Evolutionary conservation across 2,888 invertebrate genomes (phyloP).

Genomic region (Ceramica pisi): DNA sequence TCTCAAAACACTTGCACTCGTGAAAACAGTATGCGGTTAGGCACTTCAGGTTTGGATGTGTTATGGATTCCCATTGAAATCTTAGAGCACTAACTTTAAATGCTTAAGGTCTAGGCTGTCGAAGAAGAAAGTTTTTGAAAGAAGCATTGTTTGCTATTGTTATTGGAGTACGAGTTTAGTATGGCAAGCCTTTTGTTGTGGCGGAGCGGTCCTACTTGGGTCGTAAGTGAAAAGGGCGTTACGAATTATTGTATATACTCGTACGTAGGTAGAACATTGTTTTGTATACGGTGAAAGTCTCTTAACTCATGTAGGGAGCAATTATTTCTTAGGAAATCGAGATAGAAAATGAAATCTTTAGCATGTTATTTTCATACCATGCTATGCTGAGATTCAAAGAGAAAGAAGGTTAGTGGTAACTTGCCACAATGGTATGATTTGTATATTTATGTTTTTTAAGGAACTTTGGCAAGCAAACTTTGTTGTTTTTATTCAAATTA

Average conservation of each 20-base stretch:
- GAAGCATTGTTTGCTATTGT: conserved; percentile 31
- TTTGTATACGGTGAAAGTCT: conserved; percentile 16
- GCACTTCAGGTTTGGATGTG: conserved; percentile 30
- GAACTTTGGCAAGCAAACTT: neutral
- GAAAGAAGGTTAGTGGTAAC: neutral
- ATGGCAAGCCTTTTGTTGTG: conserved; percentile 22
- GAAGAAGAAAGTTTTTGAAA: conserved; percentile 54
- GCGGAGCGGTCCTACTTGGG: conserved; percentile 23
- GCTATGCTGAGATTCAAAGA: neutral
- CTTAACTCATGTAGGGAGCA: neutral
- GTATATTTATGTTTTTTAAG: neutral
- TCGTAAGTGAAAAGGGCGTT: conserved; percentile 38
- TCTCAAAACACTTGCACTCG: conserved; percentile 47
- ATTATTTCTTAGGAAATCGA: conserved; percentile 1
- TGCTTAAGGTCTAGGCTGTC: conserved; percentile 69
- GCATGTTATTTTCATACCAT: too few species aligned
- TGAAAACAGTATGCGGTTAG: conserved; percentile 61
- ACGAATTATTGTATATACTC: conserved; percentile 19
- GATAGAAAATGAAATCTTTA: neutral
- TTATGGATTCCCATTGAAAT: conserved; percentile 71
- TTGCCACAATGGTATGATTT: neutral
- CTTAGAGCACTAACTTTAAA: conserved; percentile 73
- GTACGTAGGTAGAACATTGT: conserved; percentile 18
- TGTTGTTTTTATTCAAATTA: too few species aligned
- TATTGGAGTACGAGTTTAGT: conserved; percentile 46